Conservation (phyloP, 2,888 invertebrate genomes). For the Sabatieria punctata region DNA sequence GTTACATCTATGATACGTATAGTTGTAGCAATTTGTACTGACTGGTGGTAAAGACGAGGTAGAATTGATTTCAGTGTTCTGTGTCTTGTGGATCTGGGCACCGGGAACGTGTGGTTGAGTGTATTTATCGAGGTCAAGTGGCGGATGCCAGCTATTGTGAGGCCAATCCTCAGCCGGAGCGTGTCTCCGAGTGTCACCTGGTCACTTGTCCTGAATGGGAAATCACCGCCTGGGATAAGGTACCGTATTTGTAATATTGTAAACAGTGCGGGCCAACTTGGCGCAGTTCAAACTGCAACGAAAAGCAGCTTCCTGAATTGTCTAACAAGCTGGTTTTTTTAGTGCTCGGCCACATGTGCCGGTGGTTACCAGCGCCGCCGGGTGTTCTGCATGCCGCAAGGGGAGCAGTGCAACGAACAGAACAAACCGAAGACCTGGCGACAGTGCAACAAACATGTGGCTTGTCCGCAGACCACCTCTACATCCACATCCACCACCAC, state of each 20-base stretch:
- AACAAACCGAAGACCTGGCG: constrained; percentile 1
- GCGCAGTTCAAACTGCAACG: not conserved
- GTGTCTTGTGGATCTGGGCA: constrained; percentile 26
- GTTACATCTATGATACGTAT: no score
- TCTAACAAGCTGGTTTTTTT: not conserved
- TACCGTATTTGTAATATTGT: not conserved
- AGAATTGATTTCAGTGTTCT: constrained; percentile 20
- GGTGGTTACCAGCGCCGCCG: constrained; percentile 23
- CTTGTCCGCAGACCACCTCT: constrained; percentile 22
- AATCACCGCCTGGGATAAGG: constrained; percentile 8
- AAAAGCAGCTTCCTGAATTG: not conserved
- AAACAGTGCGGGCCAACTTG: not conserved
- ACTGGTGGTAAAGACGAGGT: not conserved
- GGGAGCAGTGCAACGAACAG: not conserved
- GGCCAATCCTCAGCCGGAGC: constrained; percentile 14
- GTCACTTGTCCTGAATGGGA: constrained; percentile 7
- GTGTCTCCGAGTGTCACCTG: constrained; percentile 10
- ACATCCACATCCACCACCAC: constrained; percentile 12
- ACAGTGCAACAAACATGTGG: no score
- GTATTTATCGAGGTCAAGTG: constrained; percentile 22
- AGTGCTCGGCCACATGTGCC: not conserved
- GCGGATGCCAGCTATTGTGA: constrained; percentile 25
- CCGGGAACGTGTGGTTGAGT: constrained; percentile 20
- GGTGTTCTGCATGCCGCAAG: constrained; percentile 12
- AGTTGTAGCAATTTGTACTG: not conserved